Percentiles rank a stretch among this genome's conserved stretches.
Evolutionary conservation across 2,797 vertebrate species (phyloP).

Genomic region (Chromis chromis): DNA sequence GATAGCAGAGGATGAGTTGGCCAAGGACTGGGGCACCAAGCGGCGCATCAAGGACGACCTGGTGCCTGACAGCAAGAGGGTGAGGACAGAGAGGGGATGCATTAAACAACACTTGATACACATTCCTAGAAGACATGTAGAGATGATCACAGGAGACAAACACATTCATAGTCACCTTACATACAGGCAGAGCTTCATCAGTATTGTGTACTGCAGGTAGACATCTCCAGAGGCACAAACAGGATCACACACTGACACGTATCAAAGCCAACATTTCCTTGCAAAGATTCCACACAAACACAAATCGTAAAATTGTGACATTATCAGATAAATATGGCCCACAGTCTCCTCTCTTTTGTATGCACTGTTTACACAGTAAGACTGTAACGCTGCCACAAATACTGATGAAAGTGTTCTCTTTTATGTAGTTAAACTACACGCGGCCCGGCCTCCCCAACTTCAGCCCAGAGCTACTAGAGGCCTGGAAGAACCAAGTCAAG

Average conservation of each 20-base stretch:
- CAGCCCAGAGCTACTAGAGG: constrained; percentile 90
- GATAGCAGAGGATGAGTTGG: constrained; percentile 95
- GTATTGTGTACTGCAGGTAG: not conserved
- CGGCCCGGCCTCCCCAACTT: constrained; percentile 95
- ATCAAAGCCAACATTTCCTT: constrained; percentile 13
- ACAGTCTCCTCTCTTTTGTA: not conserved
- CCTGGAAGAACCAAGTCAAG: constrained; percentile 96
- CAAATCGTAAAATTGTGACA: not conserved
- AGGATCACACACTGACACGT: not conserved
- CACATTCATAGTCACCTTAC: not conserved
- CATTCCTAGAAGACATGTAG: not conserved
- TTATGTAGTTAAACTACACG: constrained; percentile 93
- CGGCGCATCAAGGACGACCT: constrained; percentile 96
- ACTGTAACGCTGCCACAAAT: not conserved
- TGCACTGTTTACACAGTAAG: not conserved
- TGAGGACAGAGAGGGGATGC: constrained; percentile 70
- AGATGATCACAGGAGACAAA: not conserved
- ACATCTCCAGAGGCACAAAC: not conserved
- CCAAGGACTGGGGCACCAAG: constrained; percentile 94
- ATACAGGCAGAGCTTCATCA: not conserved
- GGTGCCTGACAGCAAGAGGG: constrained; percentile 95
- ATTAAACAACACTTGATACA: not conserved
- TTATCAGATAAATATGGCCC: constrained; percentile 3
- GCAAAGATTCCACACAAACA: constrained; percentile 8
- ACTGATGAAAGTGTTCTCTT: constrained; percentile 23